Conservation (phyloP, 1,140 invertebrate genomes). For the Musca vetustissima region DNA sequence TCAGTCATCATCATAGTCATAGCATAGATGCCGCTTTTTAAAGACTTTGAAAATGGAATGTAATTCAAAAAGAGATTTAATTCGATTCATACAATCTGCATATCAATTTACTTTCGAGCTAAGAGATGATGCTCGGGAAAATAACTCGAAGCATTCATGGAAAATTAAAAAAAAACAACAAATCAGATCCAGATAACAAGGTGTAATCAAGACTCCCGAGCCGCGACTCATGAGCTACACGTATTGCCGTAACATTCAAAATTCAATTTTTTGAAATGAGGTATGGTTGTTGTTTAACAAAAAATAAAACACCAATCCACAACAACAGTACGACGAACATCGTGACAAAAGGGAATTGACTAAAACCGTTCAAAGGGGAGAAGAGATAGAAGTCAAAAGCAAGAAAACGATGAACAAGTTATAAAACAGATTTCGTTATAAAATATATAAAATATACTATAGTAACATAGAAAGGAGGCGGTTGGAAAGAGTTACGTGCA, state of each 20-base stretch:
- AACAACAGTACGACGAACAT: not conserved
- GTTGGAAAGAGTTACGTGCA: no score
- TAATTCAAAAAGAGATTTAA: no score
- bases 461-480: no score
- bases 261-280: slow-evolving; percentile 1
- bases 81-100: no score
- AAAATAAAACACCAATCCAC: not conserved
- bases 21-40: slow-evolving; percentile 8
- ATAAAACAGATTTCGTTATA: slow-evolving; percentile 3
- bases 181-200: no score
- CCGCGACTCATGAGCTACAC: not conserved
- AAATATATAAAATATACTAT: slow-evolving; percentile 10
- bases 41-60: no score
- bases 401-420: slow-evolving; percentile 3
- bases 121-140: no score
- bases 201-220: no score
- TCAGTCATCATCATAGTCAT: not conserved
- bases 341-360: not conserved
- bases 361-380: not conserved
- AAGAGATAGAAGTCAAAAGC: not conserved
- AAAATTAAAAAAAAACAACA: no score
- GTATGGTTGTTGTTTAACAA: slow-evolving; percentile 6
- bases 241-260: not conserved
- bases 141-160: no score
- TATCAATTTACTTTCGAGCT: no score